phyloP scores from a whole-genome alignment of 1,140 invertebrate genomes.

The Neodiprion fabricii region DNA sequence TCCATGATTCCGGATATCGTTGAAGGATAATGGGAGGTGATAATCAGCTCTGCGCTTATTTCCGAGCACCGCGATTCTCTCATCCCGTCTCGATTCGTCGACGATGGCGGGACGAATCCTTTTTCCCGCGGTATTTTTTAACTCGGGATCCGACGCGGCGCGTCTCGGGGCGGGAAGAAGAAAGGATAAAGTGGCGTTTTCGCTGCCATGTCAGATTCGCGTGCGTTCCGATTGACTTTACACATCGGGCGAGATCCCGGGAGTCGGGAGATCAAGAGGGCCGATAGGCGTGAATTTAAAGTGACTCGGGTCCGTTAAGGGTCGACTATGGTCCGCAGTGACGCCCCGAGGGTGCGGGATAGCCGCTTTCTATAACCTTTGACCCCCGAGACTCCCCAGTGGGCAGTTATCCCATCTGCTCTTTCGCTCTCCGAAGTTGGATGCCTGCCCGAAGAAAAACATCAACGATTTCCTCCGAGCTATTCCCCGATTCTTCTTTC shows the following conservation, averaged over 20 bases:
- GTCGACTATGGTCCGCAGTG: constrained; percentile 31
- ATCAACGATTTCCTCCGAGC: background rate
- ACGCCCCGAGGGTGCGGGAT: constrained; percentile 36
- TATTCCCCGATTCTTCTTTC: no score
- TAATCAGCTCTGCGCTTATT: background rate
- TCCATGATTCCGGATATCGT: background rate
- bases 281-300: constrained; percentile 37
- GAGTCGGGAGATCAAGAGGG: background rate
- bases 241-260: background rate
- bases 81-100: no score
- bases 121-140: no score
- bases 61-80: background rate
- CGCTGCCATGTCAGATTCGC: background rate
- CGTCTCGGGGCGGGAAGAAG: no score
- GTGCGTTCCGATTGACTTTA: background rate
- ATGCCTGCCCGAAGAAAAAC: constrained; percentile 25
- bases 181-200: no score
- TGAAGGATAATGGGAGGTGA: background rate
- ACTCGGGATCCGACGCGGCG: no score
- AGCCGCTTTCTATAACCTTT: constrained; percentile 31
- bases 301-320: constrained; percentile 27
- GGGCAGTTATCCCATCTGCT: constrained; percentile 58
- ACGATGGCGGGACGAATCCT: no score
- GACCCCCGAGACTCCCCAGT: constrained; percentile 39
- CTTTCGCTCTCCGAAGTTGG: constrained; percentile 26